Conservation (phyloP, 2,888 invertebrate species). For the Seira musarum region DNA sequence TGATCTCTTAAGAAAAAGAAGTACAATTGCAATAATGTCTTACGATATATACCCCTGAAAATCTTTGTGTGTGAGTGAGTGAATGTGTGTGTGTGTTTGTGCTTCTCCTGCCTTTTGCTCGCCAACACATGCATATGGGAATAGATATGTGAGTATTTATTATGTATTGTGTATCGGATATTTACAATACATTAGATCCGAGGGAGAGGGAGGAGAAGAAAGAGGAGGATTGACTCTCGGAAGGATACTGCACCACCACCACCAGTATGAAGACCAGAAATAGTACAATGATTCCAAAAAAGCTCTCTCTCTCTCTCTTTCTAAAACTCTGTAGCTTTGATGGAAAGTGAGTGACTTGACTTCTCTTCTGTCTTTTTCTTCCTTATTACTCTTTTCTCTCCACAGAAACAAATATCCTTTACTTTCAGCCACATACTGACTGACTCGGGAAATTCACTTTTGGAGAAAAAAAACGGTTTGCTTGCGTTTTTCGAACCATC, state of each 20-base stretch:
- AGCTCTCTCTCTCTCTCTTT: constrained; percentile 1
- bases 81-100: too few relatives aligned
- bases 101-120: constrained; percentile 3
- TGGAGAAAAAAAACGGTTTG: neutral
- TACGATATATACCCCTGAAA: neutral
- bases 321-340: constrained; percentile 10
- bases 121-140: neutral
- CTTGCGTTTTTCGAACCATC: constrained; percentile 1
- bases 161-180: constrained; percentile 15
- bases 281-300: constrained; percentile 14
- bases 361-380: constrained; percentile 23
- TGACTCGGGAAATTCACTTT: constrained; percentile 3
- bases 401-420: constrained; percentile 8
- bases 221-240: constrained; percentile 12
- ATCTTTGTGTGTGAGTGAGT: neutral
- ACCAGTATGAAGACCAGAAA: constrained; percentile 15
- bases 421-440: neutral
- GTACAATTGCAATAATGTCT: constrained; percentile 13
- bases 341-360: constrained; percentile 30
- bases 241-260: constrained; percentile 5
- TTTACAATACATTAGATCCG: constrained; percentile 11
- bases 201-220: constrained; percentile 26
- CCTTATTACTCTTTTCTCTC: constrained; percentile 18
- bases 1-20: constrained; percentile 1
- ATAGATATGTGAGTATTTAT: constrained; percentile 15